Conservation (phyloP, 2,797 vertebrate genomes). For the Merluccius polli region DNA sequence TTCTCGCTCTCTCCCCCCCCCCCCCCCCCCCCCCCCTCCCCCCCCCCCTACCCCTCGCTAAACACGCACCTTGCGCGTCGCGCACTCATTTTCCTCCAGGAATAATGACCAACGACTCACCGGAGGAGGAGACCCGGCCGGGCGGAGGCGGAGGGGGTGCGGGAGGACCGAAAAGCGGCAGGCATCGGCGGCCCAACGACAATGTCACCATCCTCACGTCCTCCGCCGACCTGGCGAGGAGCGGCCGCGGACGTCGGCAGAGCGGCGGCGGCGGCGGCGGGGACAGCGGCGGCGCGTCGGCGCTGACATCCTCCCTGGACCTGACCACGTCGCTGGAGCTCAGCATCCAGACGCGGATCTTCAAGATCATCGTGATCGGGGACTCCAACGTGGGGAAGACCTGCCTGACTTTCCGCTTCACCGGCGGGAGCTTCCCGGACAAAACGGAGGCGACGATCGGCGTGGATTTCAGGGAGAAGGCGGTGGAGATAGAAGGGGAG, state of each 20-base stretch:
- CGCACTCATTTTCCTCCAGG: constrained; percentile 63
- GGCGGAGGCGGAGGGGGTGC: not conserved
- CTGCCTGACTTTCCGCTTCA: constrained; percentile 96
- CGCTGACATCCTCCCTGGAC: constrained; percentile 71
- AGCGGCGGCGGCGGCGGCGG: constrained; percentile 51
- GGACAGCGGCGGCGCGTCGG: constrained; percentile 53
- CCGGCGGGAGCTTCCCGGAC: constrained; percentile 89
- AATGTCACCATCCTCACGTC: constrained; percentile 71
- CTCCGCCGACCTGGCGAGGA: constrained; percentile 58
- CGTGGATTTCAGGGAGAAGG: constrained; percentile 94
- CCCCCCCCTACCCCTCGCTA: constrained; percentile 19
- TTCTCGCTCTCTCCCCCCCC: not conserved
- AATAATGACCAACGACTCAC: constrained; percentile 69
- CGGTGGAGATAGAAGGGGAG: constrained; percentile 91
- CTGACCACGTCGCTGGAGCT: constrained; percentile 77
- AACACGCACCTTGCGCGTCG: constrained; percentile 22
- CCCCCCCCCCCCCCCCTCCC: not conserved
- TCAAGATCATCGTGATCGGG: constrained; percentile 97
- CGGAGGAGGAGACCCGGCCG: constrained; percentile 60
- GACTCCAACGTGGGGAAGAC: constrained; percentile 98
- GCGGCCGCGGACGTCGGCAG: constrained; percentile 41
- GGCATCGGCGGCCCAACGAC: constrained; percentile 59
- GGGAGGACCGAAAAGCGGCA: constrained; percentile 25
- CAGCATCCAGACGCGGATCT: constrained; percentile 89
- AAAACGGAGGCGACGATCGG: constrained; percentile 98